phyloP scores from a whole-genome alignment of 2,888 invertebrate genomes.

The Drosophila gaucha region DNA sequence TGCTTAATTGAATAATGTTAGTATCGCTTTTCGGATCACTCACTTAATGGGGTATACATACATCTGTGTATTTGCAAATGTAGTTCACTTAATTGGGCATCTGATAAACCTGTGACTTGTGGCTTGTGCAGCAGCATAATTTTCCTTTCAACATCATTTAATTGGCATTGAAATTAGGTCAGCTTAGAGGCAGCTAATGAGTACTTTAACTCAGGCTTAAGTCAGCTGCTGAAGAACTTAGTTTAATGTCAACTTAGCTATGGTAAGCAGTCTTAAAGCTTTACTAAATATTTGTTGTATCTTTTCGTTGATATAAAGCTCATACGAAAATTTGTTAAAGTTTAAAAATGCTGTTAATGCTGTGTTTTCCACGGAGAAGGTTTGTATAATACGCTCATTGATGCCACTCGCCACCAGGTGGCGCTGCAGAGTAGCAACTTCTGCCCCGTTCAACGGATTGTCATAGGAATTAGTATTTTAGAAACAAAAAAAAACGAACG shows the following conservation, averaged over 20 bases:
- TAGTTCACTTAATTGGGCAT: not conserved
- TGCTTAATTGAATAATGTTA: constrained; percentile 48
- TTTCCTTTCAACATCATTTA: not conserved
- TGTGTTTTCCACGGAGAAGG: no score
- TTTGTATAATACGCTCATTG: no score
- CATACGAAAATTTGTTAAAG: no score
- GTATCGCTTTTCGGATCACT: constrained; percentile 2
- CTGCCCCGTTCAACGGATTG: no score
- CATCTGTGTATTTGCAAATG: not conserved
- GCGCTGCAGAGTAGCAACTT: no score
- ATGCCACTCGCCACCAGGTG: no score
- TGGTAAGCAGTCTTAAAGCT: not conserved
- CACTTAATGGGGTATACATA: not conserved
- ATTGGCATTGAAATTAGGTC: not conserved
- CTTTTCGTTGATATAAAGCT: no score
- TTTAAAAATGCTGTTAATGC: no score
- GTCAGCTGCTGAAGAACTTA: not conserved
- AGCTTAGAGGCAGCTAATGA: not conserved
- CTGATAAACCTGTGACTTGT: not conserved
- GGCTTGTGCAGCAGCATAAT: not conserved
- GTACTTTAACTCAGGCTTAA: not conserved
- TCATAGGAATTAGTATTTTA: no score
- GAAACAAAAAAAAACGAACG: no score
- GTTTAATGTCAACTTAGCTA: not conserved
- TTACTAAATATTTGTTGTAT: not conserved